Evolutionary conservation across 2,113 vertebrate species (phyloP), one percentile per base, ranked within the genome.

Genomic region (Lagopus muta): DNA sequence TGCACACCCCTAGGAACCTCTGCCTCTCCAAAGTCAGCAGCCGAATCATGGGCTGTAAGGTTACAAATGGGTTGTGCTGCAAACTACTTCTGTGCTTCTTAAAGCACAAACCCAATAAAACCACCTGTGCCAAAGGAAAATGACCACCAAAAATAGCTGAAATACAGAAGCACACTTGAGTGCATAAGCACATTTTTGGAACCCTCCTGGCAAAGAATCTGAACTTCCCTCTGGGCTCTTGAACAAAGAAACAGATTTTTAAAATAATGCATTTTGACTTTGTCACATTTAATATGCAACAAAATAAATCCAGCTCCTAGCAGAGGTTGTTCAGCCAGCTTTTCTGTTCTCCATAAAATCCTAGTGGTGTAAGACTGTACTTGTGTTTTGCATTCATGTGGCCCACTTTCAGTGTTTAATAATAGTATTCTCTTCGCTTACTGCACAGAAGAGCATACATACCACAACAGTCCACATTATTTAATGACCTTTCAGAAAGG

Each of bases 401-500:
- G 62, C 40, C 48, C n/a, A 50, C 67, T 88, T 58, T 32, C 13
- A 70, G 48, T 38, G 64, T 81, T 91, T 82, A 82, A 21, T 65
- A 78, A 83, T 79, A 88, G 72, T 12, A 34, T 80, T 70, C 75
- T 84, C 61, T n/a, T 38, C 79, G 65, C 69, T 95, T 86, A 91
- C 50, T 48, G 61, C 79, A 54, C 1, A 90, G 48, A 86, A 88
- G 80, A 81, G 93, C 92, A 52, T 48, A 82, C 72, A 58, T 54
- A 67, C 75, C 93, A 52, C n/a, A 87, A 82, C 89, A 67, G 52
- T 93, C 71, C 89, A 84, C 54, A 91, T 91, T 90, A 94, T 86
- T 89, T 92, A 78, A 93, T 91, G 87, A 92, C 84, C 75, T 96
- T 95, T 94, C 77, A 86, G 90, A 95, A 92, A 86, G 78, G 74